A percentile compares a stretch with the other conserved stretches of the same genome.
These are phyloP conservation scores for Camponotus fellah DNA, from an alignment of 2,888 invertebrate genomes.

Conservation along the genomic window DNA sequence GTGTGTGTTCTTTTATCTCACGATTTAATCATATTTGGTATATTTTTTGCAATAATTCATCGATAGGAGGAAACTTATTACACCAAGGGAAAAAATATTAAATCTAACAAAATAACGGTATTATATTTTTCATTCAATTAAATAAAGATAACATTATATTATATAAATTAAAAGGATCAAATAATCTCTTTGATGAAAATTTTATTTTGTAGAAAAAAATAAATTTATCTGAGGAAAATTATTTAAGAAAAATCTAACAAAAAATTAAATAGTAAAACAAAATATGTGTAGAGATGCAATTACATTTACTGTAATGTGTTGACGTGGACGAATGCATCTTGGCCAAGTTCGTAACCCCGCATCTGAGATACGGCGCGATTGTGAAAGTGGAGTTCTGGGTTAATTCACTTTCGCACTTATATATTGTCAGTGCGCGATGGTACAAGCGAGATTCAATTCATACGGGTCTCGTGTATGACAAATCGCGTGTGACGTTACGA, in stretches of 20 bases:
- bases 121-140: not conserved
- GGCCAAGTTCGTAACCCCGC: not conserved
- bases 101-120: not conserved
- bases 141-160: not conserved
- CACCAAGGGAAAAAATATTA: not conserved
- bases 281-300: not conserved
- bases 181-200: not conserved
- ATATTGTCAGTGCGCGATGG: constrained; percentile 39
- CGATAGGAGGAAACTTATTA: not conserved
- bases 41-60: not conserved
- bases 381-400: constrained; percentile 46
- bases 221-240: not conserved
- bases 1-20: not conserved
- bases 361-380: not conserved
- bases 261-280: not conserved
- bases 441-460: constrained; percentile 45
- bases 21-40: not conserved
- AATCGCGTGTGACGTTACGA: constrained; percentile 50
- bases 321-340: not conserved
- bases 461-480: constrained; percentile 40
- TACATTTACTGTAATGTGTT: not conserved
- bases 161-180: not conserved
- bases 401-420: constrained; percentile 49
- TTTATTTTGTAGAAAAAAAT: not conserved
- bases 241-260: not conserved